Evolutionary conservation across 2,113 vertebrate species (phyloP).

Genomic region (Gambusia holbrooki): DNA sequence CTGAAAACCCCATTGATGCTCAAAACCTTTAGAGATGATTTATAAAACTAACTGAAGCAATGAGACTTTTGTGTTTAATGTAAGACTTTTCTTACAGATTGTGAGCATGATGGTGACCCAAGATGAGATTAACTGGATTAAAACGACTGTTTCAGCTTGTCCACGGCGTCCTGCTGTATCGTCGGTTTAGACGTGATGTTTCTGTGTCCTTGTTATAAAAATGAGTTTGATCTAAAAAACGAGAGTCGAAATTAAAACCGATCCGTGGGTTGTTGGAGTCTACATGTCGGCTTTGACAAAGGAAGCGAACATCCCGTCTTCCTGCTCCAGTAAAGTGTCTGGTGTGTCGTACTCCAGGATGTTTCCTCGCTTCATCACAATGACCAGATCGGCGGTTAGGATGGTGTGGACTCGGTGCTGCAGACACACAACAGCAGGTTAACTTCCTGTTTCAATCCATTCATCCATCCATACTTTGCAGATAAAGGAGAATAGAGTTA

Average conservation of each 20-base stretch:
- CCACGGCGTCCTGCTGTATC: neutral
- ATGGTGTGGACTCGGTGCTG: slow-evolving; percentile 99
- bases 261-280: slow-evolving; percentile 23
- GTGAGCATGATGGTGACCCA: neutral
- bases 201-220: neutral
- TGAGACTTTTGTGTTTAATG: no score
- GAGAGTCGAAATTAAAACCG: neutral
- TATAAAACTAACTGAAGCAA: neutral
- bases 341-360: slow-evolving; percentile 95
- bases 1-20: neutral
- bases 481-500: no score
- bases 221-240: neutral
- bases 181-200: neutral
- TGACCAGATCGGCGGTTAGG: slow-evolving; percentile 94
- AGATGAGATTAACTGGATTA: neutral
- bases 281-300: slow-evolving; percentile 98
- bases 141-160: neutral
- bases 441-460: no score
- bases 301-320: slow-evolving; percentile 93
- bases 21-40: neutral
- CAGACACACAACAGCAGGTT: slow-evolving; percentile 26
- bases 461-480: no score
- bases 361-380: slow-evolving; percentile 96
- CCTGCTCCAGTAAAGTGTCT: slow-evolving; percentile 89
- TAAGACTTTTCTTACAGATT: neutral